phyloP scores from a whole-genome alignment of 2,113 vertebrate genomes.

The Heterotilapia buettikoferi region DNA sequence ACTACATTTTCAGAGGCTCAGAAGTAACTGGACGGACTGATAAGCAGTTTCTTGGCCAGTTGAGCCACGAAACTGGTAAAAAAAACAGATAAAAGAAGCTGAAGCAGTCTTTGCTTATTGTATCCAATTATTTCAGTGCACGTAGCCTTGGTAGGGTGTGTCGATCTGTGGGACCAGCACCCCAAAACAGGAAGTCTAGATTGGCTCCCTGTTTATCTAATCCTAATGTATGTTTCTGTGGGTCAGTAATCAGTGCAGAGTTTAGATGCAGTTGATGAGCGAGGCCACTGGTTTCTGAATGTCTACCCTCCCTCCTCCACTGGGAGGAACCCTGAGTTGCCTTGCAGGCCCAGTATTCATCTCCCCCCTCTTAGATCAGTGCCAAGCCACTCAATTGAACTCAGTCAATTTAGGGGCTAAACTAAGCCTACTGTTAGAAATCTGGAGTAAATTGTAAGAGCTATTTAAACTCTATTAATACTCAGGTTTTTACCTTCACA shows the following conservation, averaged over 20 bases:
- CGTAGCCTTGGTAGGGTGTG: background rate
- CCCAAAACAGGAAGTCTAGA: background rate
- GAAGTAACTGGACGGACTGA: background rate
- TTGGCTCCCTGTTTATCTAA: background rate
- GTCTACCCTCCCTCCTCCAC: background rate
- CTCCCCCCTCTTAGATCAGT: background rate
- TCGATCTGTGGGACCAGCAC: background rate
- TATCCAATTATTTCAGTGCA: background rate
- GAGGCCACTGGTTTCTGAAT: background rate
- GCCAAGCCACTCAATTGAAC: fast-evolving
- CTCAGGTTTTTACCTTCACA: background rate
- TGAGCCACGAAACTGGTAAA: background rate
- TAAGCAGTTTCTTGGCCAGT: background rate
- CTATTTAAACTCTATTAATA: background rate
- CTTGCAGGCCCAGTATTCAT: background rate
- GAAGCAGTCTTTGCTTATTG: background rate
- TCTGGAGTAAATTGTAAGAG: fast-evolving
- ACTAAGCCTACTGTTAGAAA: background rate
- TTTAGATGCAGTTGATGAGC: background rate
- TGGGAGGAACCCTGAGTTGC: background rate
- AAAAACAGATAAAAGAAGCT: fast-evolving
- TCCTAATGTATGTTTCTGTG: background rate
- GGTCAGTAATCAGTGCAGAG: background rate
- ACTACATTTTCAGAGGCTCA: background rate
- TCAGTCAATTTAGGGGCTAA: fast-evolving